phyloP scores from a whole-genome alignment of 2,797 vertebrate genomes.

The Cercopithecus neglectus region DNA sequence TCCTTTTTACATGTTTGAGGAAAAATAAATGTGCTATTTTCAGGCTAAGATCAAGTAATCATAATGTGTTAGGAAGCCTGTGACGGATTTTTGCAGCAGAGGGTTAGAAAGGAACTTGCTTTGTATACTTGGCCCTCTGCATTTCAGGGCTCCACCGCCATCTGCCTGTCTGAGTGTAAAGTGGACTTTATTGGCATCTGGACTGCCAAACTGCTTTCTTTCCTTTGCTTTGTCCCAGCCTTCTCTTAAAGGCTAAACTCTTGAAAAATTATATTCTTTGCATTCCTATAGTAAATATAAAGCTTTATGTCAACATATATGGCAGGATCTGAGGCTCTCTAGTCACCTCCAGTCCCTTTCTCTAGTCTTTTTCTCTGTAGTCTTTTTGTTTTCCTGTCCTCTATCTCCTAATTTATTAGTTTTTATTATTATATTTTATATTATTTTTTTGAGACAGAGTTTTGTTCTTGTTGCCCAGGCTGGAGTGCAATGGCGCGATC shows the following conservation, averaged over 20 bases:
- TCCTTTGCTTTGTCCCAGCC: not conserved
- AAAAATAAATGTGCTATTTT: not conserved
- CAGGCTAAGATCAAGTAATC: not conserved
- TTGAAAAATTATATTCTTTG: not conserved
- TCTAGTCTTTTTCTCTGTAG: not conserved
- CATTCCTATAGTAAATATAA: not conserved
- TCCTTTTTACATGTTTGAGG: not conserved
- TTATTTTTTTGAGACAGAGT: too few species aligned
- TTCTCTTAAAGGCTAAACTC: not conserved
- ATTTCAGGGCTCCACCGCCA: not conserved
- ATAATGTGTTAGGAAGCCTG: not conserved
- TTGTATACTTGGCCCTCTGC: not conserved
- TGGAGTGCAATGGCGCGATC: too few species aligned
- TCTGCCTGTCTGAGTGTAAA: not conserved
- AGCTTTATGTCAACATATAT: not conserved
- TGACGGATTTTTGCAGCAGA: not conserved
- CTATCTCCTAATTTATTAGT: not conserved
- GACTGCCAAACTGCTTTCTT: not conserved
- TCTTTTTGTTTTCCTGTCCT: not conserved
- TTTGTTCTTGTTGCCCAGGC: too few species aligned
- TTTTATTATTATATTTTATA: too few species aligned
- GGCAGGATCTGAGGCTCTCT: not conserved
- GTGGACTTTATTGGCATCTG: not conserved
- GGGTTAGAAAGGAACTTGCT: not conserved
- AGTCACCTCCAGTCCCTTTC: not conserved